Evolutionary conservation across 2,797 vertebrate species (phyloP), one percentile per base, ranked within the genome.

Genomic region (Leucoraja ocellata): DNA sequence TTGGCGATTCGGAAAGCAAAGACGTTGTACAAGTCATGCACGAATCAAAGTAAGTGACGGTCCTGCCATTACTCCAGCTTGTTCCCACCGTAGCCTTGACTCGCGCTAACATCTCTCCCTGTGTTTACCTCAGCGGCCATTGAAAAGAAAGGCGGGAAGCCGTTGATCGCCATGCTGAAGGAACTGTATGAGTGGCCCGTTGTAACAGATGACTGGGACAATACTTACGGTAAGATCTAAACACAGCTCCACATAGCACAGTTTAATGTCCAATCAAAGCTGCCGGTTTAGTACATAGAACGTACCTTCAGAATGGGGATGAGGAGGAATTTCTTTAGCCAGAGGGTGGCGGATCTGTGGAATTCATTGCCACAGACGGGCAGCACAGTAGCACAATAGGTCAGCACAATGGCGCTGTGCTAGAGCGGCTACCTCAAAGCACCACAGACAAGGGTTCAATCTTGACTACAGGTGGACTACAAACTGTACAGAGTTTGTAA

Each of bases 1-100:
- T 28, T 94, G 36, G 97, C 98, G 83, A 96, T 99, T 94, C 96
- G 96, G 95, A 99, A 99, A 96, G 98, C 98, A 80, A 99, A 98
- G 96, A 98, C 96, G 23, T 96, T 99, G 73, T 99, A 98, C 95
- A 97, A 96, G 94, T 99, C 99, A 0, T 99, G 99, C 93, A 96
- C 96, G 94, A 98, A 99, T 96, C 98, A 99, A 95, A 97, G 99
- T 99, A 96, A 97, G 98, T 97, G 39, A 1, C 8, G 32, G 8
- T 32, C 81, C 28, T 13, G 4, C 23, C 14, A 36, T 14, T 65
- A 63, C 32, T 36, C 28, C 32, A 68, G 18, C 61, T 5, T 8
- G 36, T 88, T 18, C 36, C 16, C 7, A 68, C 23, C 14, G 32
- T 11, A 0, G 7, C 61, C 63, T 18, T 88, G 84, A 39, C 8